Conservation (phyloP, 1,140 invertebrate species). For the Drosophila insularis region DNA sequence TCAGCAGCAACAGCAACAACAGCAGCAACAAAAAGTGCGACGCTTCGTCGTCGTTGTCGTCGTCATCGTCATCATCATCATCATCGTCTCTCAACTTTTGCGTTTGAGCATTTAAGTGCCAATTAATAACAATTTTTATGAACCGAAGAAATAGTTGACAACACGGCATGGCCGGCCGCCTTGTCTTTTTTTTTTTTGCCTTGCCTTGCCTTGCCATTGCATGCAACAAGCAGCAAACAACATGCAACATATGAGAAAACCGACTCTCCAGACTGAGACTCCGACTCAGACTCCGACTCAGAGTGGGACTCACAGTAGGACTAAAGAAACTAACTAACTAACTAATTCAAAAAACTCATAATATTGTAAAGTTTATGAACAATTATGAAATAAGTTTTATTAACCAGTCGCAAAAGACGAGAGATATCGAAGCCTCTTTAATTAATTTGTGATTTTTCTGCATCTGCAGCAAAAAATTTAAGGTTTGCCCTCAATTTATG, state of each 20-base stretch:
- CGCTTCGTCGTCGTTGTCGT: constrained; percentile 30
- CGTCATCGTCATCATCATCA: constrained; percentile 23
- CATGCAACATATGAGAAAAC: constrained; percentile 39
- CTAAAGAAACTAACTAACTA: constrained; percentile 71
- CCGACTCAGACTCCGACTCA: constrained; percentile 16
- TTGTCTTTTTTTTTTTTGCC: not conserved
- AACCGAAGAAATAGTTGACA: constrained; percentile 82
- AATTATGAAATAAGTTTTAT: constrained; percentile 83
- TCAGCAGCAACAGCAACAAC: constrained; percentile 41
- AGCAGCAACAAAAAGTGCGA: constrained; percentile 44
- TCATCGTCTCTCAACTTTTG: constrained; percentile 74
- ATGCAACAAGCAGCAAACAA: constrained; percentile 77
- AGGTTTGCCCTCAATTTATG: constrained; percentile 54
- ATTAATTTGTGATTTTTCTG: constrained; percentile 80
- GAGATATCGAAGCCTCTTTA: constrained; percentile 45
- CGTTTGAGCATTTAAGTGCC: constrained; percentile 82
- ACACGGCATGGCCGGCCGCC: constrained; percentile 71
- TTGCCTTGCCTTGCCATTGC: constrained; percentile 41
- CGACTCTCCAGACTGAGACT: not conserved
- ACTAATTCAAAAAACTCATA: constrained; percentile 73
- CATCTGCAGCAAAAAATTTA: constrained; percentile 32
- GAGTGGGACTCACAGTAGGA: not conserved
- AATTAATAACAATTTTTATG: constrained; percentile 83
- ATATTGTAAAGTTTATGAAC: constrained; percentile 81
- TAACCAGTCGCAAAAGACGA: constrained; percentile 43